A percentile compares a stretch with the other conserved stretches of the same genome.
Conservation (phyloP, 2,888 invertebrate species). For the Periphyllus acericola region DNA sequence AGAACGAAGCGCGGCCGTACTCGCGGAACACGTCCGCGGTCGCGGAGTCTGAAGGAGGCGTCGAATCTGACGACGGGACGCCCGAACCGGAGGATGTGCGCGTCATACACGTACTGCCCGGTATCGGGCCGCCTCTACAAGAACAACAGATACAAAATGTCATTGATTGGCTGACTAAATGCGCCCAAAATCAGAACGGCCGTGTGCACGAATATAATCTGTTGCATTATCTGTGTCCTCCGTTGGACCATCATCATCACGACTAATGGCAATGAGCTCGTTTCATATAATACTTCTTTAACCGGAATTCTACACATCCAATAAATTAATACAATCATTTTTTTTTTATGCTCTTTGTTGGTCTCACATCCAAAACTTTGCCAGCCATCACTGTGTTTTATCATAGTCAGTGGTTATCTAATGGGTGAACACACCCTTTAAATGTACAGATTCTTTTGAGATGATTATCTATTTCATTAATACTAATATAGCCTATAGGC, state of each 20-base stretch:
- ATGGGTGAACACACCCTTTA: too few species aligned
- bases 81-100: neutral
- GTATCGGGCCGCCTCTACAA: neutral
- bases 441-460: too few species aligned
- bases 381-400: too few species aligned
- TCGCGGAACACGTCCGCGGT: neutral
- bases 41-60: neutral
- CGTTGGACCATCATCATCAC: neutral
- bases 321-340: too few species aligned
- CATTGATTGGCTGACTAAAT: neutral
- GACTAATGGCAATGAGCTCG: too few species aligned
- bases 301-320: too few species aligned
- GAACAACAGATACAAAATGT: neutral
- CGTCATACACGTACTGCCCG: neutral
- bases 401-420: too few species aligned
- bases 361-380: too few species aligned
- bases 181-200: neutral
- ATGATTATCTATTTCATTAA: too few species aligned
- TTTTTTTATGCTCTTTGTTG: too few species aligned
- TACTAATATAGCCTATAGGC: too few species aligned
- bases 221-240: constrained; percentile 1
- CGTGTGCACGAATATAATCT: neutral
- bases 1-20: neutral
- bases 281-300: too few species aligned
- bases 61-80: neutral